phyloP scores from a whole-genome alignment of 2,797 vertebrate genomes.

The Girardinus metallicus region DNA sequence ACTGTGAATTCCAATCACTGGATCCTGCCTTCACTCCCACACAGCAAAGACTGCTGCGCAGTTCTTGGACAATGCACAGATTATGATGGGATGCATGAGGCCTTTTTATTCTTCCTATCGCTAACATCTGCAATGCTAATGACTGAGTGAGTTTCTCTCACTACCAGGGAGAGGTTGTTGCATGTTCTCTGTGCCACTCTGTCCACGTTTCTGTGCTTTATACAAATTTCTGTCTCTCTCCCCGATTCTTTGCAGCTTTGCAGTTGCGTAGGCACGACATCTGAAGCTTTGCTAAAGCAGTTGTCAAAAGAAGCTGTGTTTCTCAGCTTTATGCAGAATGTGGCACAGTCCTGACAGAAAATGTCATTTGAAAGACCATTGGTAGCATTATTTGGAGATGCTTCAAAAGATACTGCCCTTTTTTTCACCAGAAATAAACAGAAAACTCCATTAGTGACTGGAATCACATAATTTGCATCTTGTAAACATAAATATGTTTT shows the following conservation, averaged over 20 bases:
- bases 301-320: conserved; percentile 58
- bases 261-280: conserved; percentile 62
- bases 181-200: conserved; percentile 63
- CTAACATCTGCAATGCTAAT: conserved; percentile 87
- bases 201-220: conserved; percentile 40
- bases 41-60: conserved; percentile 53
- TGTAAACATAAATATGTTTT: background rate
- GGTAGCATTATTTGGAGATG: conserved; percentile 37
- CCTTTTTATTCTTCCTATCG: conserved; percentile 81
- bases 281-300: conserved; percentile 66
- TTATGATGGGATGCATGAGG: conserved; percentile 79
- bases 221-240: conserved; percentile 37
- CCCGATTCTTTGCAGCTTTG: conserved; percentile 21
- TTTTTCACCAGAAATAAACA: background rate
- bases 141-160: conserved; percentile 60
- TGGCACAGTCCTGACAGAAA: conserved; percentile 48
- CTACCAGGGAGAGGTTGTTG: conserved; percentile 50
- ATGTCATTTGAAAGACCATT: conserved; percentile 55
- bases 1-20: conserved; percentile 77
- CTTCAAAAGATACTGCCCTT: conserved; percentile 27
- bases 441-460: background rate
- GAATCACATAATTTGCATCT: background rate
- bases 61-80: conserved; percentile 69
- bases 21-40: conserved; percentile 80
- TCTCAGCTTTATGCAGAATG: conserved; percentile 70